Evolutionary conservation across 2,797 vertebrate species (phyloP).

Genomic region (Nyctibius grandis): DNA sequence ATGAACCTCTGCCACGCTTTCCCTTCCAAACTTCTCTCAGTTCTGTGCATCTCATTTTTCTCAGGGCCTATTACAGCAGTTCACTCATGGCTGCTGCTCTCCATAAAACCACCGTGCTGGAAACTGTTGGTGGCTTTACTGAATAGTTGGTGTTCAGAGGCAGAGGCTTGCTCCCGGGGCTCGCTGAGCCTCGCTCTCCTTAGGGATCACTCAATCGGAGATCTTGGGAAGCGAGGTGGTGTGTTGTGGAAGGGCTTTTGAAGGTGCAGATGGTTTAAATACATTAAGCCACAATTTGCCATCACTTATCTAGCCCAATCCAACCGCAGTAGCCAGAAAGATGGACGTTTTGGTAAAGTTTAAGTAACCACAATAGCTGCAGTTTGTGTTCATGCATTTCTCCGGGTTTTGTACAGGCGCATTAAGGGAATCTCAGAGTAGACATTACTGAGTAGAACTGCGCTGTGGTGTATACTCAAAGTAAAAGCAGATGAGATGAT

Average conservation of each 20-base stretch:
- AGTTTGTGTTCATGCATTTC: background rate
- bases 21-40: background rate
- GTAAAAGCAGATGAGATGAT: constrained; percentile 16
- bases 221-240: background rate
- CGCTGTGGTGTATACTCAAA: background rate
- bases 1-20: background rate
- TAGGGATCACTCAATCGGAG: fast-evolving
- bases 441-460: background rate
- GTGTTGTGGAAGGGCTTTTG: background rate
- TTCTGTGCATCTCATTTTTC: background rate
- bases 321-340: background rate
- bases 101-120: background rate
- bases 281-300: background rate
- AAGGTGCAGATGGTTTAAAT: background rate
- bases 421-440: background rate
- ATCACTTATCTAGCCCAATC: background rate
- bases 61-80: background rate
- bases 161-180: background rate
- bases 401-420: background rate
- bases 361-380: background rate
- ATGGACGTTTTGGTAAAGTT: background rate
- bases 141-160: background rate
- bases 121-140: background rate
- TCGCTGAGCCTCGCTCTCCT: background rate
- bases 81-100: background rate